These are phyloP conservation scores for Drosophila macrothrix DNA, from an alignment of 2,888 invertebrate genomes.

Conservation along the genomic window DNA sequence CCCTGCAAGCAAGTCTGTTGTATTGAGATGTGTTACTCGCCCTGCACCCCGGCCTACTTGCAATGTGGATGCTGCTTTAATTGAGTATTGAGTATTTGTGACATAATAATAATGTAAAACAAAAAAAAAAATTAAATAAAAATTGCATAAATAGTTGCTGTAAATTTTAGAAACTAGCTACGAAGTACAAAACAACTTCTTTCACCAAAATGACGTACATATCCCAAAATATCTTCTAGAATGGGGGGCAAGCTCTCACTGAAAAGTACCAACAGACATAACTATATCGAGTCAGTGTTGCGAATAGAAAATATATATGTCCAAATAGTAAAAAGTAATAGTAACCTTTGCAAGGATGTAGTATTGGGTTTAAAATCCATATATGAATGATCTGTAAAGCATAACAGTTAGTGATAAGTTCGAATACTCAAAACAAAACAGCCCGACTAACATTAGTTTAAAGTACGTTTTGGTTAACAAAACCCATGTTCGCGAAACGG, in stretches of 20 bases:
- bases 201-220: not conserved
- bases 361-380: too few species aligned
- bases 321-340: too few species aligned
- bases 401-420: too few species aligned
- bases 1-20: slow-evolving; percentile 52
- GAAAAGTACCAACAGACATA: not conserved
- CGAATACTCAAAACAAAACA: too few species aligned
- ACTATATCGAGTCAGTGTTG: not conserved
- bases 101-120: slow-evolving; percentile 51
- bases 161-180: too few species aligned
- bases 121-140: slow-evolving; percentile 29
- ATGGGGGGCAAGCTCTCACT: not conserved
- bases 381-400: too few species aligned
- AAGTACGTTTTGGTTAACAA: too few species aligned
- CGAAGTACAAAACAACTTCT: not conserved
- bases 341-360: too few species aligned
- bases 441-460: too few species aligned
- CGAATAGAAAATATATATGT: too few species aligned
- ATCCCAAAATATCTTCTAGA: not conserved
- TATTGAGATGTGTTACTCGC: slow-evolving; percentile 55
- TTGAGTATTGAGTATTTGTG: not conserved
- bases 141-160: not conserved
- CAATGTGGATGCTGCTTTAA: slow-evolving; percentile 50
- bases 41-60: slow-evolving; percentile 69
- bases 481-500: too few species aligned